Evolutionary conservation across 2,888 invertebrate species (phyloP).

Genomic region (Cyrtodaria siliqua): DNA sequence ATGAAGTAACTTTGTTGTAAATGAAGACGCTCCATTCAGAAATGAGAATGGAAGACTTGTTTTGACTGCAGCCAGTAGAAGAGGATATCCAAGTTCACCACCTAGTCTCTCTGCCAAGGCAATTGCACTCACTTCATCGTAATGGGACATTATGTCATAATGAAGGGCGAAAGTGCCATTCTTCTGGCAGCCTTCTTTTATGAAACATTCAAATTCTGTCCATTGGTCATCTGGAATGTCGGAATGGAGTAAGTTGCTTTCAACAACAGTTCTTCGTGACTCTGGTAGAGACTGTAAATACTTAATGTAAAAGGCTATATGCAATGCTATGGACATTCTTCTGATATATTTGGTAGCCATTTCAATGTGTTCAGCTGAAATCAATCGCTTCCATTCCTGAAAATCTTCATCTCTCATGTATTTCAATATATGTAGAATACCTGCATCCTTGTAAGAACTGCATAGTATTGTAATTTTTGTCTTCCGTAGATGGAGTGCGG

Average conservation of each 20-base stretch:
- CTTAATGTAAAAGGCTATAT: slow-evolving; percentile 16
- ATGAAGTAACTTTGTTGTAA: slow-evolving; percentile 49
- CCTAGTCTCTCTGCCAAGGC: slow-evolving; percentile 52
- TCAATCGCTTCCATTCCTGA: slow-evolving; percentile 19
- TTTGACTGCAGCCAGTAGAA: slow-evolving; percentile 56
- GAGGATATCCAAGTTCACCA: slow-evolving; percentile 43
- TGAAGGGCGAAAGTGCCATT: slow-evolving; percentile 53
- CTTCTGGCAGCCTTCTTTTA: slow-evolving; percentile 6
- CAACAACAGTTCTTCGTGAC: neutral
- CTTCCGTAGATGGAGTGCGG: too few relatives aligned
- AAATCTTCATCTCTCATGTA: too few relatives aligned
- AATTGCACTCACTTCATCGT: slow-evolving; percentile 54
- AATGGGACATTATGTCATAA: too few relatives aligned
- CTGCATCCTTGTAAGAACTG: too few relatives aligned
- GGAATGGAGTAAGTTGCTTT: neutral
- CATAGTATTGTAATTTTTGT: too few relatives aligned
- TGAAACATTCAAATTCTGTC: slow-evolving; percentile 1
- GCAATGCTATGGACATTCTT: slow-evolving; percentile 21
- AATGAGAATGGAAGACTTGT: too few relatives aligned
- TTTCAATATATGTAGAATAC: too few relatives aligned
- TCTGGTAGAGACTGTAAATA: slow-evolving; percentile 6
- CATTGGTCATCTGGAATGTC: neutral
- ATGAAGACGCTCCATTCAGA: slow-evolving; percentile 55
- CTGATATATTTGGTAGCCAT: slow-evolving; percentile 31
- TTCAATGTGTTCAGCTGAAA: slow-evolving; percentile 35